These are phyloP conservation scores for Circaetus cinerascens DNA, from an alignment of 2,113 vertebrate genomes.

Conservation along the genomic window DNA sequence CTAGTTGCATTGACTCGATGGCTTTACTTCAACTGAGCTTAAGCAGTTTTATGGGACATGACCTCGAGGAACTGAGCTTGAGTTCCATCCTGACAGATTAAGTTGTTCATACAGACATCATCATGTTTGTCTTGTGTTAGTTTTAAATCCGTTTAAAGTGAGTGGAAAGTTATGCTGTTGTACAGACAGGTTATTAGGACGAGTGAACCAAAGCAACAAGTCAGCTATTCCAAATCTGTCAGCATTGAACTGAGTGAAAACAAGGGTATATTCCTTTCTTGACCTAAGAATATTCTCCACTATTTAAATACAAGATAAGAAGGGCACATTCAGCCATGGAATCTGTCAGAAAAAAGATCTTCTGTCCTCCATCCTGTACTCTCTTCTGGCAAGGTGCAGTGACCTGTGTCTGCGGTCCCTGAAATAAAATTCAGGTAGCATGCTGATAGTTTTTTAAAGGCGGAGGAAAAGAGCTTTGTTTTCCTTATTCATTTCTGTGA, in stretches of 20 bases:
- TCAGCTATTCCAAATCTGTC: not conserved
- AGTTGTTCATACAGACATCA: not conserved
- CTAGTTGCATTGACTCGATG: not conserved
- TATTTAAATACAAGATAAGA: not conserved
- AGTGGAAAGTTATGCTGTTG: not conserved
- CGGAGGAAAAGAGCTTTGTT: not conserved
- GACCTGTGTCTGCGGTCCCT: not conserved
- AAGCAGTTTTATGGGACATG: fast-evolving
- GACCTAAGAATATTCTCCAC: not conserved
- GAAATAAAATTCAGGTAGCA: not conserved
- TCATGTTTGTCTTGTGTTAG: not conserved
- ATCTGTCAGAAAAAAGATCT: not conserved
- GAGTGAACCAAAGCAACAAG: not conserved
- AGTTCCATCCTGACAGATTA: not conserved
- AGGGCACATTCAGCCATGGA: not conserved
- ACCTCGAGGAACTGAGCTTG: not conserved
- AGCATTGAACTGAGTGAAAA: not conserved
- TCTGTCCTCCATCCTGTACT: not conserved
- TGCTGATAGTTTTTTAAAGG: not conserved
- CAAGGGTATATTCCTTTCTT: not conserved
- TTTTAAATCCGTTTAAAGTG: not conserved
- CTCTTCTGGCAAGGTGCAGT: not conserved
- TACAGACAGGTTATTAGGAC: not conserved
- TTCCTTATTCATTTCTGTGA: not conserved
- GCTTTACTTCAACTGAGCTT: not conserved